Evolutionary conservation across 2,113 vertebrate genomes (phyloP), one percentile per base, ranked within the genome.

Genomic region (Arothron firmamentum): DNA sequence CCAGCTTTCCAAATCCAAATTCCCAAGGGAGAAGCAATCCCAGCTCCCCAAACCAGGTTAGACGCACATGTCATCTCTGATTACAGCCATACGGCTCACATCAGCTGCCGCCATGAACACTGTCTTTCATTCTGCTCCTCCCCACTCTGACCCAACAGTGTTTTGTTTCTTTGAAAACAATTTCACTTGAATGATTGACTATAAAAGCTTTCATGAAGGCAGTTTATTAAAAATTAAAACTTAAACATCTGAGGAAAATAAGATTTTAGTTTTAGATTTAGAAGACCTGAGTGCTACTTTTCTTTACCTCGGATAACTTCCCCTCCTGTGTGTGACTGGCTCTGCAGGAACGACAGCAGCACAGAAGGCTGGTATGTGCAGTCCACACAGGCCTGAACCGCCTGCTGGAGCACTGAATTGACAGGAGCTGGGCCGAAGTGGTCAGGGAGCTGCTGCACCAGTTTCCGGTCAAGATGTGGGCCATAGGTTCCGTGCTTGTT

Each of bases 391-490:
- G 95, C 94, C 86, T 99, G 97, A 5, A 98, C 94, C 1, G 93
- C 93, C 78, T 92, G 93, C 81, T 94, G 94, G 43, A 98, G 92
- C 1, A 99, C 92, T 17, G 94, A 88, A 38, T 98, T 97, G 64
- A 98, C 97, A 0, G 97, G 94, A 28, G 95, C 95, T 0, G 96
- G 97, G 28, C 97, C 97, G 50, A 96, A 98, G 85, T 98, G 96
- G 80, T 98, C 93, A 9, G 95, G 94, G 54, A 99, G 92, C 77
- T 94, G 94, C 82, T 94, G 93, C 66, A 98, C 91, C 47, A 92
- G 93, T 78, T 93, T 96, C 34, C 93, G 92, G 83, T 98, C 95
- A 63, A 99, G 85, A 50, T 94, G 91, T 8, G 94, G 96, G 2
- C 96, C 97, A 17, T 88, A 92, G 83, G 94, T 82, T 14, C 96